These are phyloP conservation scores for Neofelis nebulosa DNA, from an alignment of 2,113 vertebrate genomes.

Conservation along the genomic window DNA sequence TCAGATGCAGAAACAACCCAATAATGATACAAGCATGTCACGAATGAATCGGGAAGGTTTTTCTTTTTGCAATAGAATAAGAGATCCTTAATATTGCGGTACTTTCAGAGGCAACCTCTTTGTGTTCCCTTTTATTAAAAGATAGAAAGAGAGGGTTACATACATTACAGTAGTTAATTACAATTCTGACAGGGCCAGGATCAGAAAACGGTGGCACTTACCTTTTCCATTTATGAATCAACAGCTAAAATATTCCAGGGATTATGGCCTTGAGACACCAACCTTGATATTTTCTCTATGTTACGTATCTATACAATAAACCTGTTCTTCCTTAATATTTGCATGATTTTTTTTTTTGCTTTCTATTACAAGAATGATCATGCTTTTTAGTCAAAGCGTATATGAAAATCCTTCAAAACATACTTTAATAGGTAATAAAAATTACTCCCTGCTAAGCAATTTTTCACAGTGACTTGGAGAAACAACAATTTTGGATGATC, in stretches of 20 bases:
- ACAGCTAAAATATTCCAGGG: neutral
- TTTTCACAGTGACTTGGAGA: slow-evolving; percentile 30
- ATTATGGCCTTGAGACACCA: neutral
- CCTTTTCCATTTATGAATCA: neutral
- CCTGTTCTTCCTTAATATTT: neutral
- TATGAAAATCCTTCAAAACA: neutral
- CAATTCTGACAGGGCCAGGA: neutral
- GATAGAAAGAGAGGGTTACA: neutral
- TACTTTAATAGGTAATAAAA: neutral
- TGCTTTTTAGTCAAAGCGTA: neutral
- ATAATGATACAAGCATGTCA: neutral
- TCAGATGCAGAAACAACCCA: neutral
- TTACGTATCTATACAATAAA: neutral
- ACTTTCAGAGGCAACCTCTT: neutral
- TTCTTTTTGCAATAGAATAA: neutral
- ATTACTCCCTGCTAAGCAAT: neutral
- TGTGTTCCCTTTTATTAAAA: neutral
- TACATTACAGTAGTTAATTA: neutral
- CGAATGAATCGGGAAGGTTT: neutral
- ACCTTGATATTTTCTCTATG: neutral
- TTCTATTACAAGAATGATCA: neutral
- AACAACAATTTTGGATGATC: slow-evolving; percentile 41
- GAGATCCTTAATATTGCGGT: neutral
- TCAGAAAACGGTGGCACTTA: neutral
- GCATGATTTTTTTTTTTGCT: neutral